Evolutionary conservation across 2,797 vertebrate species (phyloP).

Genomic region (Rhabdomys pumilio): DNA sequence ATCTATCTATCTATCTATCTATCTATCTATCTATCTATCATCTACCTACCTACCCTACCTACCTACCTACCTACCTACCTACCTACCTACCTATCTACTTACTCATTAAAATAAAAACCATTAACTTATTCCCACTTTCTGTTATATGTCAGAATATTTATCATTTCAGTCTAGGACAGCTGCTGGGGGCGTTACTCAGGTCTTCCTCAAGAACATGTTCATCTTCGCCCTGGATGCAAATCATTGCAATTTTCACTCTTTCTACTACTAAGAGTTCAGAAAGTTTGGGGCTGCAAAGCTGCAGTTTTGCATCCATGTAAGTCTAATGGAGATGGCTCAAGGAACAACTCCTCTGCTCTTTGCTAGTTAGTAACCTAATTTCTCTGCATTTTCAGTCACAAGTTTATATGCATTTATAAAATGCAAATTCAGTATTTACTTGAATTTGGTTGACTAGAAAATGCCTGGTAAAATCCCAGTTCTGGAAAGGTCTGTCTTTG

Average conservation of each 20-base stretch:
- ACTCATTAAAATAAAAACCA: not conserved
- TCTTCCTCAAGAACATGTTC: conserved; percentile 9
- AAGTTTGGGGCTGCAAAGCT: not conserved
- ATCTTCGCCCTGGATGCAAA: not conserved
- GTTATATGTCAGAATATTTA: not conserved
- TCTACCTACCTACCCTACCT: too few species aligned
- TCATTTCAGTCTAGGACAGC: not conserved
- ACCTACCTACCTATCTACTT: too few species aligned
- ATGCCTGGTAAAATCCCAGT: conserved; percentile 11
- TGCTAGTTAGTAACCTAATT: not conserved
- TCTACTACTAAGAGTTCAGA: not conserved
- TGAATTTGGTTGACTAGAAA: not conserved
- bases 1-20: too few species aligned
- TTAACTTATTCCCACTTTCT: not conserved
- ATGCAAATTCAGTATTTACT: not conserved
- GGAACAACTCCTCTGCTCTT: not conserved
- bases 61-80: too few species aligned
- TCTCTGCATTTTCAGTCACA: not conserved
- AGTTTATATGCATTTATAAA: not conserved
- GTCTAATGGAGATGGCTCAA: not conserved
- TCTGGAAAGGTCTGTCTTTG: conserved; percentile 20
- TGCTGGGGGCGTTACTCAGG: not conserved
- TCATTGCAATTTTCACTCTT: not conserved
- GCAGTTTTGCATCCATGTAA: not conserved
- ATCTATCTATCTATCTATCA: too few species aligned